Evolutionary conservation across 2,797 vertebrate species (phyloP).

Genomic region (Chrysocyon brachyurus): DNA sequence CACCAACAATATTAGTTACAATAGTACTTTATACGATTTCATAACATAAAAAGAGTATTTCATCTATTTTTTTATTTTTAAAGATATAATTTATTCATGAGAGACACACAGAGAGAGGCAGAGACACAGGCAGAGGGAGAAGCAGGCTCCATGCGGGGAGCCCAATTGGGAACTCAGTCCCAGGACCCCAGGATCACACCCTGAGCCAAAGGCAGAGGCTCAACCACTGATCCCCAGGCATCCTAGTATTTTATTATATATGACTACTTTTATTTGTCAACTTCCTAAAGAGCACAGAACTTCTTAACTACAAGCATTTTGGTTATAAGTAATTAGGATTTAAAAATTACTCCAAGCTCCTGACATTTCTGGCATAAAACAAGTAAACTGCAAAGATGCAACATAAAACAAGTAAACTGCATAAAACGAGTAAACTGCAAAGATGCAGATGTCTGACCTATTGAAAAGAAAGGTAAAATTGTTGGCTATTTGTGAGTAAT

Average conservation of each 20-base stretch:
- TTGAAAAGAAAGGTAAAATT: slow-evolving; percentile 22
- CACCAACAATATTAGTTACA: background rate
- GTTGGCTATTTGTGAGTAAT: background rate
- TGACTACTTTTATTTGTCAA: background rate
- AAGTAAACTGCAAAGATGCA: background rate
- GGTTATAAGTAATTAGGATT: background rate
- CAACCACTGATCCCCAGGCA: no score
- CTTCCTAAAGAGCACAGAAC: background rate
- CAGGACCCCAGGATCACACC: no score
- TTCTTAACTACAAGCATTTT: slow-evolving; percentile 31
- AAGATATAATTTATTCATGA: no score
- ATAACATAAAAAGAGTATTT: background rate
- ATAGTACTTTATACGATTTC: background rate
- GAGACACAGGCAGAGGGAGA: no score
- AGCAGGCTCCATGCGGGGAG: no score
- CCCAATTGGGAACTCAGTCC: no score
- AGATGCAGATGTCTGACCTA: background rate
- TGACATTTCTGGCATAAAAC: background rate
- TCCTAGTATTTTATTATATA: background rate
- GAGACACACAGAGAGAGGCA: no score
- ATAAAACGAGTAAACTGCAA: slow-evolving; percentile 2
- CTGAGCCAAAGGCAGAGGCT: no score
- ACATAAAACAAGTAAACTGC: background rate
- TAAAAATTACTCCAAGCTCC: background rate
- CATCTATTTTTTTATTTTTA: background rate